Percentiles rank a stretch among this genome's conserved stretches.
Evolutionary conservation across 2,888 invertebrate genomes (phyloP).

Genomic region (Hylaea fasciaria): DNA sequence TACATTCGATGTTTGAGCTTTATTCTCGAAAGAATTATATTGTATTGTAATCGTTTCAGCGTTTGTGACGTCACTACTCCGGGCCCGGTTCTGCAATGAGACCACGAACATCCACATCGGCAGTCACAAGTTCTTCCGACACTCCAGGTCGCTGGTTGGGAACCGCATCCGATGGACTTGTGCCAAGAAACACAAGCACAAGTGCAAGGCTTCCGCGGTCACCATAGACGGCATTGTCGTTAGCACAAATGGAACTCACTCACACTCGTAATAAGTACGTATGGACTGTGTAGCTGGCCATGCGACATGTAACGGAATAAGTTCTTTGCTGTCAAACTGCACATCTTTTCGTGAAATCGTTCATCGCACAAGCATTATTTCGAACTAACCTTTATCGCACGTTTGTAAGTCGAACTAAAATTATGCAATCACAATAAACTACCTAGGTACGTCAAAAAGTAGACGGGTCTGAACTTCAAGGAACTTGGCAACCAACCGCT

Average conservation of each 20-base stretch:
- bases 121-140: constrained; percentile 75
- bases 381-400: too few relatives aligned
- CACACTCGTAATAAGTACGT: constrained; percentile 49
- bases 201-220: constrained; percentile 74
- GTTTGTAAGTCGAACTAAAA: too few relatives aligned
- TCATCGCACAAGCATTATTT: too few relatives aligned
- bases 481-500: too few relatives aligned
- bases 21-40: neutral
- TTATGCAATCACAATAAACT: too few relatives aligned
- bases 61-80: constrained; percentile 65
- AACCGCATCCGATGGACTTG: constrained; percentile 78
- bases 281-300: neutral
- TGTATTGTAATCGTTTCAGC: constrained; percentile 49
- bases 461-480: too few relatives aligned
- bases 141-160: constrained; percentile 72
- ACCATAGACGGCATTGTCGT: constrained; percentile 72
- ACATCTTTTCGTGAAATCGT: too few relatives aligned
- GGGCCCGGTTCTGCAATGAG: constrained; percentile 63
- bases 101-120: constrained; percentile 71
- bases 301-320: too few relatives aligned
- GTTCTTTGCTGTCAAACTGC: too few relatives aligned
- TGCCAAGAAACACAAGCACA: constrained; percentile 74
- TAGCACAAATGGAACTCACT: constrained; percentile 69
- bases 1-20: too few relatives aligned
- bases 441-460: too few relatives aligned